Evolutionary conservation across 2,113 vertebrate genomes (phyloP).

Genomic region (Tupaia tana): DNA sequence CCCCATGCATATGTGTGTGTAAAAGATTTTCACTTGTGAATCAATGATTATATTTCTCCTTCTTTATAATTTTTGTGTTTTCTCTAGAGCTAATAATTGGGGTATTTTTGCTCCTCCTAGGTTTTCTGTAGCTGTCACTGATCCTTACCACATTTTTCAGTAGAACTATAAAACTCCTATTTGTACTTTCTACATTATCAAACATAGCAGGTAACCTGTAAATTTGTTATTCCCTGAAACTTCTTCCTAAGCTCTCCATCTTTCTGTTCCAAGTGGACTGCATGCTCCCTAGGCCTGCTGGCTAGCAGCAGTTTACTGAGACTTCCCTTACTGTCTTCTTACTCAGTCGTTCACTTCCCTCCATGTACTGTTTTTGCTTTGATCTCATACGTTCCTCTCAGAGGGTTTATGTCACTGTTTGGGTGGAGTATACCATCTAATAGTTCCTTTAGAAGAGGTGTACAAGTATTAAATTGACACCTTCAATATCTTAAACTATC

Average conservation of each 20-base stretch:
- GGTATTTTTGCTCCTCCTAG: neutral
- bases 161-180: neutral
- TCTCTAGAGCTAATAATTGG: neutral
- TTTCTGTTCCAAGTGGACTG: neutral
- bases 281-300: neutral
- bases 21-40: neutral
- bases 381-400: neutral
- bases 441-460: neutral
- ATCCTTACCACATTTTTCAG: neutral
- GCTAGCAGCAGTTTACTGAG: neutral
- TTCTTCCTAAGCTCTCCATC: neutral
- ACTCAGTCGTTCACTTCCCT: neutral
- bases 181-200: neutral
- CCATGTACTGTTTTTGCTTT: neutral
- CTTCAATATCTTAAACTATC: neutral
- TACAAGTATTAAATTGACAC: neutral
- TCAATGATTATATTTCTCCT: neutral
- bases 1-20: neutral
- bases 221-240: neutral
- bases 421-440: neutral
- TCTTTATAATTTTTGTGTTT: neutral
- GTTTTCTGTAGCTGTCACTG: neutral
- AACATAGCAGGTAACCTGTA: neutral
- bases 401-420: neutral
- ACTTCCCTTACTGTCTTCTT: neutral